These are phyloP conservation scores for Augochlora pura DNA, from an alignment of 1,140 invertebrate genomes.

Conservation along the genomic window DNA sequence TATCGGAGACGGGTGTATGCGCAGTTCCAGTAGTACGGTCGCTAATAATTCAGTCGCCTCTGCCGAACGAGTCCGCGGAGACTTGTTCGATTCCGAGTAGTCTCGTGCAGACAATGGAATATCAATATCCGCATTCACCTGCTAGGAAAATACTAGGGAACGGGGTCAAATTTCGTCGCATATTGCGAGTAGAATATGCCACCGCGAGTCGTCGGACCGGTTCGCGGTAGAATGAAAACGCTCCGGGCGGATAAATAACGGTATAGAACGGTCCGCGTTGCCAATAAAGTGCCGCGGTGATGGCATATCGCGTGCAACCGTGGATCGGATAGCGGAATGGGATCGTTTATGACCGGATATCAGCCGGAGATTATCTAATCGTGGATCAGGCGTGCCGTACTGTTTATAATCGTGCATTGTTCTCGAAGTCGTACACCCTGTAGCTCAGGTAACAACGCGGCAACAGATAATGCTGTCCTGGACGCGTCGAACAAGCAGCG, in stretches of 20 bases:
- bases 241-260: neutral
- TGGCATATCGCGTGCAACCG: no score
- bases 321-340: neutral
- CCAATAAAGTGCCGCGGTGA: neutral
- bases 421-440: neutral
- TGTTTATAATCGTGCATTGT: no score
- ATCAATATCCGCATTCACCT: no score
- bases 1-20: no score
- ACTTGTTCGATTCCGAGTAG: neutral
- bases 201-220: neutral
- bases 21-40: neutral
- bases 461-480: neutral
- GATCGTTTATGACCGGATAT: neutral
- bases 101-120: neutral
- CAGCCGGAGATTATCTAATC: no score
- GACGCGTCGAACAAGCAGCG: neutral
- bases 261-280: neutral
- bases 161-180: neutral
- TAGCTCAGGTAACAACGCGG: neutral
- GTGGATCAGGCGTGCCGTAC: no score
- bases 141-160: neutral
- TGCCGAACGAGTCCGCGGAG: neutral
- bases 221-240: neutral
- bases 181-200: neutral
- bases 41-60: neutral